Evolutionary conservation across 2,888 invertebrate species (phyloP).

Genomic region (Oscheius onirici): DNA sequence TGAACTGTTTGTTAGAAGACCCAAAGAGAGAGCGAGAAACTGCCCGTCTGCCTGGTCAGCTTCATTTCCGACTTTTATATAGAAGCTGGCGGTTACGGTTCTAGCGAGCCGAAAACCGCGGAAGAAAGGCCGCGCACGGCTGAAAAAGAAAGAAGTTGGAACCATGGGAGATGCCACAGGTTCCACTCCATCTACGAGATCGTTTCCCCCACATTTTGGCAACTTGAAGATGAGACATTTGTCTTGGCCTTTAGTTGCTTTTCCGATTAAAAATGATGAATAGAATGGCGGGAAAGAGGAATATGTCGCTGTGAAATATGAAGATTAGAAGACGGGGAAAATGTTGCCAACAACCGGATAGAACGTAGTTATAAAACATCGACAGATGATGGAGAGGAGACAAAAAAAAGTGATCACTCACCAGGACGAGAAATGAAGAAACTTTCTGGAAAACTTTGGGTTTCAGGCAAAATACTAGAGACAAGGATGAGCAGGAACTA

Average conservation of each 20-base stretch:
- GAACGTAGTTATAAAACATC: too few species aligned
- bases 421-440: too few species aligned
- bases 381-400: too few species aligned
- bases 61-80: constrained; percentile 4
- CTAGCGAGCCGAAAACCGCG: constrained; percentile 26
- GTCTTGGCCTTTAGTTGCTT: not conserved
- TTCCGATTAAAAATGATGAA: not conserved
- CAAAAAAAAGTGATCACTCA: too few species aligned
- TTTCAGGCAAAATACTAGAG: too few species aligned
- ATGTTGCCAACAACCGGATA: too few species aligned
- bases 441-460: too few species aligned
- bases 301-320: too few species aligned
- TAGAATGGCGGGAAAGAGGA: too few species aligned
- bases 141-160: constrained; percentile 16
- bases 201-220: not conserved
- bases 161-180: constrained; percentile 14
- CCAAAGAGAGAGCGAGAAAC: not conserved
- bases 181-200: not conserved
- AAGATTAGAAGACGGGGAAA: too few species aligned
- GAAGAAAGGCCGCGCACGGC: constrained; percentile 27
- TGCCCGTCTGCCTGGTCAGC: not conserved
- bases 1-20: not conserved
- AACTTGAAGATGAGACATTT: not conserved
- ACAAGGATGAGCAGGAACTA: too few species aligned
- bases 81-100: constrained; percentile 24